Conservation (phyloP, 2,888 invertebrate species). For the Eupithecia subumbrata region DNA sequence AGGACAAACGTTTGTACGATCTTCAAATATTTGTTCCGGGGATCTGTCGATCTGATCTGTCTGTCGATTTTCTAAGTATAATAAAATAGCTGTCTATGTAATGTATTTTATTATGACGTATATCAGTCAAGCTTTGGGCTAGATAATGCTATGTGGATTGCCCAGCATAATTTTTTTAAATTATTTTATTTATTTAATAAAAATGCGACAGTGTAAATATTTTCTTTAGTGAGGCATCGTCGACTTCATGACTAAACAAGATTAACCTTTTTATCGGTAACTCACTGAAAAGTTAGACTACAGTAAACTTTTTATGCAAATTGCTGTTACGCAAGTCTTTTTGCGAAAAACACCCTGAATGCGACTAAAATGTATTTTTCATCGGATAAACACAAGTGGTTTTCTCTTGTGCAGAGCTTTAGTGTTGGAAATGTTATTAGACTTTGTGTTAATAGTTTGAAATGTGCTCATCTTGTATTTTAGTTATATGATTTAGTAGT, state of each 20-base stretch:
- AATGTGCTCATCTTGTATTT: background rate
- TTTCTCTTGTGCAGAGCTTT: background rate
- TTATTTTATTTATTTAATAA: too few species aligned
- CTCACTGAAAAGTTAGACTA: background rate
- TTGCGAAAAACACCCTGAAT: slow-evolving; percentile 6
- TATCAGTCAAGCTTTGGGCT: too few species aligned
- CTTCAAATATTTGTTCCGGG: too few species aligned
- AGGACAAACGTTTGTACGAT: too few species aligned
- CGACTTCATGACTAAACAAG: background rate
- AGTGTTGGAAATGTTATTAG: background rate
- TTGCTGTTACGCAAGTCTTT: slow-evolving; percentile 4
- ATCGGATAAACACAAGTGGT: slow-evolving; percentile 3
- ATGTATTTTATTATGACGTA: too few species aligned
- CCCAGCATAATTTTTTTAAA: too few species aligned
- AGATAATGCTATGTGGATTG: too few species aligned
- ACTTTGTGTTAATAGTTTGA: background rate
- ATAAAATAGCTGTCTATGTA: too few species aligned
- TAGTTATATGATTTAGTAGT: background rate
- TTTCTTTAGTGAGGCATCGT: background rate
- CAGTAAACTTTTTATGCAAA: slow-evolving; percentile 6
- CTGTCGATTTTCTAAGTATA: too few species aligned
- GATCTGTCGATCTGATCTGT: too few species aligned
- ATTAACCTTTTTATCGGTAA: background rate
- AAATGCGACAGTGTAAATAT: background rate
- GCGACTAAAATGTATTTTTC: slow-evolving; percentile 1